Base-by-base conservation (phyloP, 2,797 vertebrate species). In the Eospalax fontanierii region DNA sequence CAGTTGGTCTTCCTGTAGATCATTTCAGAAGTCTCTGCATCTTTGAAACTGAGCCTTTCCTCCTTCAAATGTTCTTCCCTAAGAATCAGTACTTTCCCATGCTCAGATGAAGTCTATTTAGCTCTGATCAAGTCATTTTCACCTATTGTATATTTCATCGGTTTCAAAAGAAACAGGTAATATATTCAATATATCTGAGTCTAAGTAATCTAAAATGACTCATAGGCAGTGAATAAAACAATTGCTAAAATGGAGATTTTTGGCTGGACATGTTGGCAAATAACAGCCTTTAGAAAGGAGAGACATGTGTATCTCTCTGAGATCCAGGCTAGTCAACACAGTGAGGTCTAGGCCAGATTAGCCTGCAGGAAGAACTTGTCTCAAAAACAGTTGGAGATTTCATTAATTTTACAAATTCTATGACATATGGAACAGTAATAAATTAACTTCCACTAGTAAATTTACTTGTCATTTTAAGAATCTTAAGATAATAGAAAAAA, bases 361-460 rank as follows among this genome's bases (percentile, higher is more conserved):
- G 2, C 50, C 14, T 15, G 14, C 50, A 54, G 50, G 50, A 54
- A 54, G 50, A 54, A 54, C 50, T 54, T 54, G 50, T 54, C 50
- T 50, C 14, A 54, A 54, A 54, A 54, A 54, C 5, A 46, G 11
- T 54, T 85, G n/a, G 38, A 74, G 1, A 76, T 71, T 71, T 61
- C 6, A 94, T 89, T 65, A 83, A 63, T 70, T 83, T 93, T 79
- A 10, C 11, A 75, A 94, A 71, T 87, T 79, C 18, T 38, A 11
- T 87, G 66, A 3, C 30, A 14, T 75, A 54, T 71, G 24, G 4
- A 40, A 92, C 35, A 85, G 70, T 73, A 78, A 21, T 74, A 93
- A 75, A 80, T 83, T 90, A 4, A 59, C 61, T 65, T 89, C 46
- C 86, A 75, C 8, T 89, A 18, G 11, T 68, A 40, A 79, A 83